Base-by-base conservation (phyloP, 2,797 vertebrate genomes). In the Odontamblyopus rebecca region DNA sequence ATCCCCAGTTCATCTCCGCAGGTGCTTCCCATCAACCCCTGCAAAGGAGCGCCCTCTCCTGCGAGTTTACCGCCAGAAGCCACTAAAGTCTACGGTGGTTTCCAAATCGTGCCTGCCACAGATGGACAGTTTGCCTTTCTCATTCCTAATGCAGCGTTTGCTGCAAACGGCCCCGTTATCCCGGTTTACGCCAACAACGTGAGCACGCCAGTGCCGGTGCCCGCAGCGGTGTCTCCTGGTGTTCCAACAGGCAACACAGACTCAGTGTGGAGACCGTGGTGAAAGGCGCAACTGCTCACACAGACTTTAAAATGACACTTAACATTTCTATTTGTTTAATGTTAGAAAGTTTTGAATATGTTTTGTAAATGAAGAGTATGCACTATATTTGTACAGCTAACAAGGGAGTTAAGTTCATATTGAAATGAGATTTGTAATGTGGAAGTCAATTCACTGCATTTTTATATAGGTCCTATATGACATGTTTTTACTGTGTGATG, bases 41-140 rank as follows among this genome's bases (percentile, higher is more conserved):
- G 96, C 76, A 98, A 98, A 86, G 93, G 95, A 0, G 91, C 92
- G 19, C 91, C 94, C 0, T 86, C 90, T 29, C 89, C 92, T 2
- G 74, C 82, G 23, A 79, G 71, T 0, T 91, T 96, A 3, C 89
- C 94, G 0, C 91, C 94, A 7, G 96, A 95, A 44, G 93, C 93
- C 65, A 92, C 95, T 68, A 98, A 98, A 86, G 95, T 97, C 59
- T 97, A 96, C 0, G 94, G 97, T 3, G 97, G 98, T 64, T 98
- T 99, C 93, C 98, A 99, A 89, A 95, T 99, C 66, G 96, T 99
- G 75, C 97, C 97, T 0, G 97, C 97, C 44, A 95, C 96, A 0
- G 97, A 99, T 29, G 98, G 98, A 95, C 98, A 98, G 73, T 98
- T 99, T n/a, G 97, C 98, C 50, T 99, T 99, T 89, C 94, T 99